phyloP scores from a whole-genome alignment of 2,113 vertebrate genomes.

The Eurypyga helias region DNA sequence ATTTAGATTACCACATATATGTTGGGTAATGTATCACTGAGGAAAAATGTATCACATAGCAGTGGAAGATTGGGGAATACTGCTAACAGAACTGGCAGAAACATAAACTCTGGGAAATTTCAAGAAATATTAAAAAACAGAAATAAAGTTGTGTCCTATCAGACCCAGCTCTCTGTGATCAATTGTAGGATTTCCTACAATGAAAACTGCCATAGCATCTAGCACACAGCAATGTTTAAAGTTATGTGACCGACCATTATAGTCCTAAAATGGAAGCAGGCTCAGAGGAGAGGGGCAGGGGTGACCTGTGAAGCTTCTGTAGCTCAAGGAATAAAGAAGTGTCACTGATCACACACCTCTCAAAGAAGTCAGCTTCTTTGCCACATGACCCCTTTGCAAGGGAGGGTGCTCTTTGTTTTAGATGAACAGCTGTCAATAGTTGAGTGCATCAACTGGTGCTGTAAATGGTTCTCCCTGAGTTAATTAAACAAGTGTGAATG shows the following conservation, averaged over 20 bases:
- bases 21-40: background rate
- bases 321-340: background rate
- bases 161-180: background rate
- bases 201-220: background rate
- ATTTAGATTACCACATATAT: background rate
- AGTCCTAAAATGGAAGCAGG: background rate
- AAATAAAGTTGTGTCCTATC: background rate
- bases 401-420: background rate
- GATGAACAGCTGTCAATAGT: background rate
- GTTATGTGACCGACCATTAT: background rate
- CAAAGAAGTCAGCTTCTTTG: background rate
- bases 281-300: background rate
- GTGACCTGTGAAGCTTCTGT: background rate
- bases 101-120: background rate
- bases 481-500: background rate
- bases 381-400: background rate
- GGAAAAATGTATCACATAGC: background rate
- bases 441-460: background rate
- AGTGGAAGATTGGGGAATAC: background rate
- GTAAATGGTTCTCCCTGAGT: background rate
- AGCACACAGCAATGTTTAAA: background rate
- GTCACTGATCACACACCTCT: background rate
- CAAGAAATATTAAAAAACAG: background rate
- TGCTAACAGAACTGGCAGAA: background rate
- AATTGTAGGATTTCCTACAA: background rate